These are phyloP conservation scores for Epizoanthus stellaris DNA, from an alignment of 92 coral and sea anemone species.

Conservation along the genomic window DNA sequence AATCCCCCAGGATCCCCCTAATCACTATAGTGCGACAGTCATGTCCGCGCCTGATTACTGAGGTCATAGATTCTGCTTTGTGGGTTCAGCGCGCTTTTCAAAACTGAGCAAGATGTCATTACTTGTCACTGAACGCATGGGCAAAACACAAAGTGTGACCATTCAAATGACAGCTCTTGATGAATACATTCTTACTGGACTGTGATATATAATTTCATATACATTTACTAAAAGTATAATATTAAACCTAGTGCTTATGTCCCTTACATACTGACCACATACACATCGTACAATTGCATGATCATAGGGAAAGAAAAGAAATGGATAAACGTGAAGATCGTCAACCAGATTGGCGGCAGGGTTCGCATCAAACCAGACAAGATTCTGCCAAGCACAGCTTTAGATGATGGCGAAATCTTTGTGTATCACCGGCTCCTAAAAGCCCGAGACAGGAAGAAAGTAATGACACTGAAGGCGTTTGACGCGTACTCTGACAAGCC, in stretches of 20 bases:
- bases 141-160: too few species aligned
- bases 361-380: constrained; percentile 59
- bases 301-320: constrained; percentile 59
- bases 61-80: too few species aligned
- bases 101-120: too few species aligned
- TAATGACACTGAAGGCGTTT: constrained; percentile 51
- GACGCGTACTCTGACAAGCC: constrained; percentile 69
- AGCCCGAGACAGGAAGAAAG: constrained; percentile 57
- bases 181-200: too few species aligned
- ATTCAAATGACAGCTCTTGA: too few species aligned
- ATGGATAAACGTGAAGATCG: constrained; percentile 71
- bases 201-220: too few species aligned
- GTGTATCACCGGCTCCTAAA: constrained; percentile 70
- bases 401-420: constrained; percentile 70
- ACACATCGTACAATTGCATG: background rate
- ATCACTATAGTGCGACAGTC: too few species aligned
- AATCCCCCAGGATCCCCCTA: too few species aligned
- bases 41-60: too few species aligned
- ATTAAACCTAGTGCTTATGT: background rate
- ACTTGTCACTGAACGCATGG: too few species aligned
- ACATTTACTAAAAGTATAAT: too few species aligned
- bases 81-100: too few species aligned
- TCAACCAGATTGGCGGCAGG: constrained; percentile 66
- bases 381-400: constrained; percentile 60
- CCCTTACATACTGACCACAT: background rate